phyloP scores from a whole-genome alignment of 2,797 vertebrate species.

The Spondyliosoma cantharus region DNA sequence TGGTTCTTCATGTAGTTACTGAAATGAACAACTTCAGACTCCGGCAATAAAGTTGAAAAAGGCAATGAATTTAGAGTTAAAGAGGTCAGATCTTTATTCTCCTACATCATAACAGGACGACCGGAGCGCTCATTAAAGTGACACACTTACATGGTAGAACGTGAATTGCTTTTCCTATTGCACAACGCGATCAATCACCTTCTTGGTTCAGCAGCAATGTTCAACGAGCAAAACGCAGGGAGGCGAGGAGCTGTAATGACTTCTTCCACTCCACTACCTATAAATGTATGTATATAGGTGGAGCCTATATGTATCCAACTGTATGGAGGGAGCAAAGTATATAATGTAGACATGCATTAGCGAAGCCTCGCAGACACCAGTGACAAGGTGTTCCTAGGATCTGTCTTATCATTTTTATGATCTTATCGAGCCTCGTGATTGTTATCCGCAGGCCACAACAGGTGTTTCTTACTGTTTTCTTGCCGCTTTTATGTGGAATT shows the following conservation, averaged over 20 bases:
- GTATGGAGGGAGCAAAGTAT: background rate
- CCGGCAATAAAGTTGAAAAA: background rate
- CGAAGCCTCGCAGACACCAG: background rate
- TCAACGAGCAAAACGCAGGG: background rate
- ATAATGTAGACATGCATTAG: slow-evolving; percentile 17
- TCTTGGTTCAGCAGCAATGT: background rate
- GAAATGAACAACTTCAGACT: background rate
- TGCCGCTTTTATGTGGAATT: slow-evolving; percentile 9
- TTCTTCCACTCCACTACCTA: background rate
- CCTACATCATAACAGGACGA: background rate
- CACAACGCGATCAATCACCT: background rate
- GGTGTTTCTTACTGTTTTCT: background rate
- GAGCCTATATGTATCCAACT: background rate
- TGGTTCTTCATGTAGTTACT: background rate
- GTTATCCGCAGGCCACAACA: slow-evolving; percentile 4
- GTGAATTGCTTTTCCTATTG: background rate
- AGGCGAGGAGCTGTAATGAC: slow-evolving; percentile 8
- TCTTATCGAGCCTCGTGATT: background rate
- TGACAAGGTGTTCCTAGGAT: background rate
- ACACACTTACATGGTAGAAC: background rate
- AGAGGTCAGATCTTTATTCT: background rate
- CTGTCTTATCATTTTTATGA: background rate
- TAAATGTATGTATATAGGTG: too few relatives aligned
- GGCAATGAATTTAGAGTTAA: background rate
- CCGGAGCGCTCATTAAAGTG: background rate